Evolutionary conservation across 1,140 invertebrate species (phyloP).

Genomic region (Mylabris phalerata): DNA sequence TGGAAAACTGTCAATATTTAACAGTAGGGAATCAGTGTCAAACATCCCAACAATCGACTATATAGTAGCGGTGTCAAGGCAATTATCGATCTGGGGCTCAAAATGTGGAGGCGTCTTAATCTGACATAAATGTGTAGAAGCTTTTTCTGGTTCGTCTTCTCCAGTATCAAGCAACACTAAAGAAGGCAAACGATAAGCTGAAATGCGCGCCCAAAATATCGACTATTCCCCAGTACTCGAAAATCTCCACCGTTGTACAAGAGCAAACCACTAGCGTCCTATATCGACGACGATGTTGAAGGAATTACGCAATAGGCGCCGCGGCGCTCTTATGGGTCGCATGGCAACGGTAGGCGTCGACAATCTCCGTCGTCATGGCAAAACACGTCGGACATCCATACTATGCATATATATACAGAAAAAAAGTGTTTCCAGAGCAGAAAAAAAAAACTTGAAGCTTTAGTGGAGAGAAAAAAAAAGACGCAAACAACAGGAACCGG

Average conservation of each 20-base stretch:
- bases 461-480: background rate
- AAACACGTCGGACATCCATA: conserved; percentile 13
- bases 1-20: no score
- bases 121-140: background rate
- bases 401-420: background rate
- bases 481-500: no score
- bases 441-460: background rate
- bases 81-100: conserved; percentile 15
- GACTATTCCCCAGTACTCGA: background rate
- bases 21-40: background rate
- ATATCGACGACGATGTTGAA: conserved; percentile 3
- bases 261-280: conserved; percentile 1
- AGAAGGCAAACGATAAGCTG: conserved; percentile 1
- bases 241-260: background rate
- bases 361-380: conserved; percentile 21
- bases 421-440: background rate
- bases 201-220: conserved; percentile 3
- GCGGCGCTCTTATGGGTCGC: conserved; percentile 22
- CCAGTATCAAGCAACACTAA: background rate
- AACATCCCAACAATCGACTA: background rate
- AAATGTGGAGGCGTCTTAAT: conserved; percentile 2
- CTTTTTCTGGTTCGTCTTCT: background rate
- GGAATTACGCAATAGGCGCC: conserved; percentile 19
- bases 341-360: conserved; percentile 22
- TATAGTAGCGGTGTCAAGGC: conserved; percentile 13